These are phyloP conservation scores for Nerophis ophidion DNA, from an alignment of 2,113 vertebrate genomes.

Conservation along the genomic window DNA sequence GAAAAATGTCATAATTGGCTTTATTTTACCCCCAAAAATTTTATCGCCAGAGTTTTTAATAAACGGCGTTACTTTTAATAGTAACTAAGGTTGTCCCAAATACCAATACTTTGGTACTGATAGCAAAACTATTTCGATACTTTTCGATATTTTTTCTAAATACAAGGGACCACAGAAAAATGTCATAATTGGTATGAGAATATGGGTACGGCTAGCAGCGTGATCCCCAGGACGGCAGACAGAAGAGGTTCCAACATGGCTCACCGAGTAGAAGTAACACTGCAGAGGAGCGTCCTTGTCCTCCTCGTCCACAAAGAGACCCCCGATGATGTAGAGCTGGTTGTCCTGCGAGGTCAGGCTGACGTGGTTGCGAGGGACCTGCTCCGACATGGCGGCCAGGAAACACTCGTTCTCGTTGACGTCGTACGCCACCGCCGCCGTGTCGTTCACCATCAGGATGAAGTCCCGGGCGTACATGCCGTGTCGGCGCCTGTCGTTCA, in stretches of 20 bases:
- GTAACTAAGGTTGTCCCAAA: too few species aligned
- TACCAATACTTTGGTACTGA: too few species aligned
- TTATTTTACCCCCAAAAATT: too few species aligned
- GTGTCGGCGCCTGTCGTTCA: slow-evolving; percentile 86
- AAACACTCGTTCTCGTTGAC: slow-evolving; percentile 95
- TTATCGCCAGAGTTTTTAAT: too few species aligned
- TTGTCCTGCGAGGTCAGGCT: slow-evolving; percentile 85
- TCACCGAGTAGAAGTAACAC: slow-evolving; percentile 93
- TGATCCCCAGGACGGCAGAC: neutral
- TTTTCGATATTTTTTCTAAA: too few species aligned
- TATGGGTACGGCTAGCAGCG: too few species aligned
- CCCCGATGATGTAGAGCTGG: slow-evolving; percentile 85
- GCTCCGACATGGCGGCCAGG: slow-evolving; percentile 86
- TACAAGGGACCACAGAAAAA: too few species aligned
- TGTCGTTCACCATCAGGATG: slow-evolving; percentile 90
- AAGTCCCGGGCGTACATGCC: slow-evolving; percentile 92
- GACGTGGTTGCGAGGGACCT: slow-evolving; percentile 96
- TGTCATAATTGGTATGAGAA: too few species aligned
- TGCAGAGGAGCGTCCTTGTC: slow-evolving; percentile 90
- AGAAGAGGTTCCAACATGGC: neutral
- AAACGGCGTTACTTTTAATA: too few species aligned
- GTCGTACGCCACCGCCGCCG: slow-evolving; percentile 92
- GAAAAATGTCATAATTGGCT: too few species aligned
- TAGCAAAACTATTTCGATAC: too few species aligned
- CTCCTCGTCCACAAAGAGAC: slow-evolving; percentile 93